Percentiles rank a stretch among this genome's conserved stretches.
phyloP scores from a whole-genome alignment of 2,797 vertebrate species.

The Amniataba percoides region DNA sequence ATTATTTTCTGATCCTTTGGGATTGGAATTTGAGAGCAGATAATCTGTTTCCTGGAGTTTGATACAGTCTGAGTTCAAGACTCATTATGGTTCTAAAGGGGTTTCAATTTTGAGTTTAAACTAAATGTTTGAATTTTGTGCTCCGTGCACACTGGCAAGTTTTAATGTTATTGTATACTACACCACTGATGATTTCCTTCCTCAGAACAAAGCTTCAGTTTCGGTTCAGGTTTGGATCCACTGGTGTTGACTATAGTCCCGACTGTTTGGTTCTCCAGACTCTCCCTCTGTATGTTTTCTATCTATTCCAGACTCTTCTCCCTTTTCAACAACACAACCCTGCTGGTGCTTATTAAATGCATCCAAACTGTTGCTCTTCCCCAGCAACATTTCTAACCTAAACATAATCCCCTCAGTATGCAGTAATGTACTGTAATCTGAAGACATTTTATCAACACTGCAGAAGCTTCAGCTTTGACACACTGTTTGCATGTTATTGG shows the following conservation, averaged over 20 bases:
- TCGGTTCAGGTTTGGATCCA: too few species aligned
- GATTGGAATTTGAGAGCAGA: background rate
- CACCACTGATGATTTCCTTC: background rate
- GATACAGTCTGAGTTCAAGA: background rate
- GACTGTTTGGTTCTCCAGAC: background rate
- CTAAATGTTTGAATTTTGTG: background rate
- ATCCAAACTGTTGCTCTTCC: too few species aligned
- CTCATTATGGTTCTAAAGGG: background rate
- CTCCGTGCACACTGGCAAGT: background rate
- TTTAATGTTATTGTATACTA: background rate
- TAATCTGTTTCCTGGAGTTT: background rate
- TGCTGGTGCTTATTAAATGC: constrained; percentile 19
- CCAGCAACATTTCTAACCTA: too few species aligned
- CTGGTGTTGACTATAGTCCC: background rate
- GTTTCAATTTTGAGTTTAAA: background rate
- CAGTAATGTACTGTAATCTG: too few species aligned
- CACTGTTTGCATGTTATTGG: too few species aligned
- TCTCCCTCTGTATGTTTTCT: constrained; percentile 10
- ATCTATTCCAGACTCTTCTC: constrained; percentile 1
- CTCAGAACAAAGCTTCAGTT: too few species aligned
- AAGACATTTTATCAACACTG: too few species aligned
- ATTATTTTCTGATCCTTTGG: background rate
- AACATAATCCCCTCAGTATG: too few species aligned
- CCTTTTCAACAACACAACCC: constrained; percentile 11
- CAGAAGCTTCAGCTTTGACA: background rate